These are phyloP conservation scores for Huso huso DNA, from an alignment of 2,797 vertebrate genomes.

Conservation along the genomic window DNA sequence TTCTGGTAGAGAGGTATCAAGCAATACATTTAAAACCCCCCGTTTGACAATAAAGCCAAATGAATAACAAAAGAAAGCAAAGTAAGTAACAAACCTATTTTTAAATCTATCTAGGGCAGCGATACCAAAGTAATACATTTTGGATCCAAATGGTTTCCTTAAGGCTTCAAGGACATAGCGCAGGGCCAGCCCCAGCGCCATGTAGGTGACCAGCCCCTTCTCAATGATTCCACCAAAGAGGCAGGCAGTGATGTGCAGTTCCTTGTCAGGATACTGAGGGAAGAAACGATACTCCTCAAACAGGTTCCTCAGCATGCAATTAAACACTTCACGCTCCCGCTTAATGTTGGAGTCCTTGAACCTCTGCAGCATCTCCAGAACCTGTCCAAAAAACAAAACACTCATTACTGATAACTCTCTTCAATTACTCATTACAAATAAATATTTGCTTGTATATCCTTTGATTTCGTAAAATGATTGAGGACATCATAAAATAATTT, in stretches of 20 bases:
- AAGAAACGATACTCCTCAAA: slow-evolving; percentile 98
- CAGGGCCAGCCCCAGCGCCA: slow-evolving; percentile 92
- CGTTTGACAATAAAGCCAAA: neutral
- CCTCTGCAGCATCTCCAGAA: slow-evolving; percentile 96
- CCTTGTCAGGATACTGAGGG: slow-evolving; percentile 97
- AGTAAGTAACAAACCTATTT: slow-evolving; percentile 74
- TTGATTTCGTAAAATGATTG: too few relatives aligned
- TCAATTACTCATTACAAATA: too few relatives aligned
- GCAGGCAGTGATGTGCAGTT: slow-evolving; percentile 98
- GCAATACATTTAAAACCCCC: too few relatives aligned
- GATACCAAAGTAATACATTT: slow-evolving; percentile 99
- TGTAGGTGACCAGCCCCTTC: slow-evolving; percentile 98
- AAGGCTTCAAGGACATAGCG: slow-evolving; percentile 98
- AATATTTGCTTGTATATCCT: too few relatives aligned
- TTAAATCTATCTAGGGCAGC: slow-evolving; percentile 98
- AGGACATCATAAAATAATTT: too few relatives aligned
- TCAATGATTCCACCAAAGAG: slow-evolving; percentile 97
- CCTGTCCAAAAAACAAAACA: slow-evolving; percentile 47
- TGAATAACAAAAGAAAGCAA: slow-evolving; percentile 1
- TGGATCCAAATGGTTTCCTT: slow-evolving; percentile 93
- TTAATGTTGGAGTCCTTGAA: slow-evolving; percentile 98
- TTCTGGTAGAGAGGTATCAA: too few relatives aligned
- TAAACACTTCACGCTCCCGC: slow-evolving; percentile 95
- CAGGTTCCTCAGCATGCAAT: slow-evolving; percentile 97
- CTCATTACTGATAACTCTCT: too few relatives aligned